Evolutionary conservation across 1,140 invertebrate genomes (phyloP), one percentile per base, ranked within the genome.

Genomic region (Steinernema khuongi): DNA sequence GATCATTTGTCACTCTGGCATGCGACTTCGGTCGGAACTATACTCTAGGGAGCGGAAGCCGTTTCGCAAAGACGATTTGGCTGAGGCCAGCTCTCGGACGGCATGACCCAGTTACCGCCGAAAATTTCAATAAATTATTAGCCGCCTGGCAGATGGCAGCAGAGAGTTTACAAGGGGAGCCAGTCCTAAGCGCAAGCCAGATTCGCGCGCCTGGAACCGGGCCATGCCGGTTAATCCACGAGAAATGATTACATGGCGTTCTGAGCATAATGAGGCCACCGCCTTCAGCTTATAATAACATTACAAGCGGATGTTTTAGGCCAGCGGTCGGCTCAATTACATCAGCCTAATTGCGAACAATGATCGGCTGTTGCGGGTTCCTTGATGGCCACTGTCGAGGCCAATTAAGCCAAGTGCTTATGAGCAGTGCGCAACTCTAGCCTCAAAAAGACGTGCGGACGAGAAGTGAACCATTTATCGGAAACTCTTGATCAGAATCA

Each of bases 71-170:
- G 50, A 60, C 50, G 50, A 60, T 60, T 60, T 60, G 7, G 11
- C 2, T 4, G 7, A 4, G 11, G 4, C 19, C 11, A 22, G 50
- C n/a, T n/a, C n/a, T n/a, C n/a, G n/a, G n/a, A n/a, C n/a, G n/a
- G n/a, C 50, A 26, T 60, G 50, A 60, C 50, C 50, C 50, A 60
- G 2, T 26, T 60, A 60, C 11, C 50, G 26, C 50, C 19, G 26
- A 60, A 60, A 60, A 60, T 60, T 60, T 60, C 50, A 60, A 60
- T 11, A 60, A 60, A 11, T 60, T 60, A 60, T 60, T 60, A 60
- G 50, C 19, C 11, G 19, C 26, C n/a, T 41, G 7, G 50, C 26
- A 22, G 50, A 60, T 60, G 50, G 50, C 11, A 60, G n/a, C n/a
- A 60, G n/a, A n/a, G n/a, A 60, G 50, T 60, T 60, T 11, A 60